A percentile compares a stretch with the other conserved stretches of the same genome.
These are phyloP conservation scores for Hirtodrosophila histrioides DNA, from an alignment of 2,888 invertebrate genomes.

Conservation along the genomic window DNA sequence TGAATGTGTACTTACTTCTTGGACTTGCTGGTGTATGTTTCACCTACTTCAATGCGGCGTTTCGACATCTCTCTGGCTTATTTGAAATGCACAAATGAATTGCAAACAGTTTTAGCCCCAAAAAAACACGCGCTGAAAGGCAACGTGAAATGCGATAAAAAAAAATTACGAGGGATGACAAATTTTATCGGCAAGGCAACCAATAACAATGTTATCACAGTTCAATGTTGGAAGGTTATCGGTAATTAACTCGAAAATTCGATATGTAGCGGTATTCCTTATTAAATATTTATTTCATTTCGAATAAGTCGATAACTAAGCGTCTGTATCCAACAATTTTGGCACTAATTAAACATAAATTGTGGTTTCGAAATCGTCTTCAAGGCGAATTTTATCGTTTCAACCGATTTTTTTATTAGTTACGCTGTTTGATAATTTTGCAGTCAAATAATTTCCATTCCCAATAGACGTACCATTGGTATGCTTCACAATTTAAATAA, in stretches of 20 bases:
- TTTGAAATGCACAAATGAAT: conserved; percentile 22
- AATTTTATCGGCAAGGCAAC: neutral
- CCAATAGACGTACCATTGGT: too few relatives aligned
- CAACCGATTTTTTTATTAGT: too few relatives aligned
- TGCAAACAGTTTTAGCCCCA: conserved; percentile 36
- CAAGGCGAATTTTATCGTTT: too few relatives aligned
- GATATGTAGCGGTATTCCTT: neutral
- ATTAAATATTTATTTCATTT: too few relatives aligned
- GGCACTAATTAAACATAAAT: too few relatives aligned
- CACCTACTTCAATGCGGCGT: conserved; percentile 93
- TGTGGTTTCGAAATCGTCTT: too few relatives aligned
- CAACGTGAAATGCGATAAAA: conserved; percentile 61
- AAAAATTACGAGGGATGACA: conserved; percentile 22
- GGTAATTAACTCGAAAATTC: neutral
- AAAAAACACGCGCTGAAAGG: conserved; percentile 68
- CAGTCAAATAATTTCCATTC: too few relatives aligned
- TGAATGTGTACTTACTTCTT: conserved; percentile 87
- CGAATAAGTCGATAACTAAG: too few relatives aligned
- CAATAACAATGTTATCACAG: too few relatives aligned
- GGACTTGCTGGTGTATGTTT: conserved; percentile 89
- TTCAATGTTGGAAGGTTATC: conserved; percentile 6
- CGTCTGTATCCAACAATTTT: too few relatives aligned
- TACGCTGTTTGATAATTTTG: too few relatives aligned
- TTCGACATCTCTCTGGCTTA: conserved; percentile 88
- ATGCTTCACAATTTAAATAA: neutral